Conservation (phyloP, 2,797 vertebrate species). For the Eulemur coronatus region DNA sequence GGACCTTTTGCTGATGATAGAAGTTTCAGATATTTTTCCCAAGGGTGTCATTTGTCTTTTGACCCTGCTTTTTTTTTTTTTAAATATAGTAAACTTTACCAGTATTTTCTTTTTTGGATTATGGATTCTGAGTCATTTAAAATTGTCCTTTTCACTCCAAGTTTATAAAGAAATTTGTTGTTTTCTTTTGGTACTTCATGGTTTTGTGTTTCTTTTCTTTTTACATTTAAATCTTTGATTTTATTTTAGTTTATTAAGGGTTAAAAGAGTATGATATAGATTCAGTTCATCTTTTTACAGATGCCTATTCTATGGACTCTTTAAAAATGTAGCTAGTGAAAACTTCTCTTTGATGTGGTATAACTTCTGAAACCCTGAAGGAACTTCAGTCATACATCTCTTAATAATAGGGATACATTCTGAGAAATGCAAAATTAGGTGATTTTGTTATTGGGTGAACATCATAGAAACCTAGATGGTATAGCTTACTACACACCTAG, state of each 20-base stretch:
- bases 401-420: neutral
- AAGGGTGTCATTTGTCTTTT: neutral
- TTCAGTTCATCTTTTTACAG: neutral
- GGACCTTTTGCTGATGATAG: neutral
- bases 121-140: neutral
- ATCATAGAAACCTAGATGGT: neutral
- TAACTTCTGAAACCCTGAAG: neutral
- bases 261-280: neutral
- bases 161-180: neutral
- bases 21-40: neutral
- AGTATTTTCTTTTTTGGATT: neutral
- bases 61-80: neutral
- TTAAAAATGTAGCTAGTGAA: slow-evolving; percentile 3
- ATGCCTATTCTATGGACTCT: neutral
- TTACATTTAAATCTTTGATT: neutral
- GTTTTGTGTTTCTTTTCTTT: neutral
- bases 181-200: neutral
- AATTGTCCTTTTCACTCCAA: neutral
- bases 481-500: neutral
- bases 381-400: neutral
- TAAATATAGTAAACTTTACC: neutral
- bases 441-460: neutral
- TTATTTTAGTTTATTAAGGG: neutral
- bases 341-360: neutral
- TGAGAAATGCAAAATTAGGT: neutral